Conservation (phyloP, 2,797 vertebrate genomes). For the Orientallactaga sibirica region DNA sequence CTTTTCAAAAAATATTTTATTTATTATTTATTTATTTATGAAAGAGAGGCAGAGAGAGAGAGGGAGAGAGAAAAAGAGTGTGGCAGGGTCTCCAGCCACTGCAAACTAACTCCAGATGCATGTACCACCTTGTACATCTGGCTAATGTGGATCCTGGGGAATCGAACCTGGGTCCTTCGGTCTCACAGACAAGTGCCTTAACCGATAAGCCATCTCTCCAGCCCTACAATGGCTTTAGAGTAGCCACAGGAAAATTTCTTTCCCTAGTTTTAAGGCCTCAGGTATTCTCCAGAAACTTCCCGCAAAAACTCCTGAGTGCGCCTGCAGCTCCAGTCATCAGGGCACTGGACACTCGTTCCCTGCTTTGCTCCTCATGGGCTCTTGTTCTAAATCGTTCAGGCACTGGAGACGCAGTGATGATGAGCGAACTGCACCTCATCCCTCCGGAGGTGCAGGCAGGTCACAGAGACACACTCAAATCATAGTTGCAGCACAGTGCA, state of each 20-base stretch:
- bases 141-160: no score
- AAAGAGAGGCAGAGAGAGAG: no score
- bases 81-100: no score
- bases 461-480: not conserved
- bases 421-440: not conserved
- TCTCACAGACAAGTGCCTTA: no score
- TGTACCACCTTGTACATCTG: no score
- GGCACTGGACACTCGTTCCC: not conserved
- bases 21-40: no score
- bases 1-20: no score
- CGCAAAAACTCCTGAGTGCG: not conserved
- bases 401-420: not conserved
- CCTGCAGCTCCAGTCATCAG: not conserved
- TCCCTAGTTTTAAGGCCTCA: no score
- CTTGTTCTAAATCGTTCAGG: not conserved
- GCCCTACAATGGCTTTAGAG: not conserved
- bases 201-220: no score
- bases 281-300: not conserved
- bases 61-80: no score
- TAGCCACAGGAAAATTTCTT: not conserved
- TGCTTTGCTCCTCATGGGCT: not conserved
- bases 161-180: no score
- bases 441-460: not conserved
- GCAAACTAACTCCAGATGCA: no score
- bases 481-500: not conserved